Evolutionary conservation across 1,140 invertebrate species (phyloP).

Genomic region (Helicoverpa armigera): DNA sequence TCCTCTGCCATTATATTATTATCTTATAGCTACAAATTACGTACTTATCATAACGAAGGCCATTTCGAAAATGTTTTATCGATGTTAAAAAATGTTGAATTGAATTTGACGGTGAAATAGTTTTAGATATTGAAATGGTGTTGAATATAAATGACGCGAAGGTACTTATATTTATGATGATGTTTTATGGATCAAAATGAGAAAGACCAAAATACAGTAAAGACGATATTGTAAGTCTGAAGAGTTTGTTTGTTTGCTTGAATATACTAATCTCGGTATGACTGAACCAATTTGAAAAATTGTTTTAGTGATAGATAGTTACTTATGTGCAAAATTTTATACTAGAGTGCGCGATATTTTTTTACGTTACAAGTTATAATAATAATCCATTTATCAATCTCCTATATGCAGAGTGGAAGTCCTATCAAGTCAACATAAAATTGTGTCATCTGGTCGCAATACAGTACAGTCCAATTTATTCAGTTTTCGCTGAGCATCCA

Average conservation of each 20-base stretch:
- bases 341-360: too few relatives aligned
- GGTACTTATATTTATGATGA: too few relatives aligned
- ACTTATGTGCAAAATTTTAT: too few relatives aligned
- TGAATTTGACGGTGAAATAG: not conserved
- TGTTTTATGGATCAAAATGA: too few relatives aligned
- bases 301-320: too few relatives aligned
- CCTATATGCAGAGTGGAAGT: too few relatives aligned
- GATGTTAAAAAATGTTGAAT: slow-evolving; percentile 1
- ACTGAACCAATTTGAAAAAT: too few relatives aligned
- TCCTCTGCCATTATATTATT: slow-evolving; percentile 1
- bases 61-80: slow-evolving; percentile 21
- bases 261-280: too few relatives aligned
- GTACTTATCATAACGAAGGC: slow-evolving; percentile 10
- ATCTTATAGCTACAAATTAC: slow-evolving; percentile 10
- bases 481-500: slow-evolving; percentile 7
- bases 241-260: too few relatives aligned
- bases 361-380: too few relatives aligned
- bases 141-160: not conserved
- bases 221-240: too few relatives aligned
- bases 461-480: not conserved
- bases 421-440: not conserved
- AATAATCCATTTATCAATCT: not conserved
- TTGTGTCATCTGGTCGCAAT: not conserved
- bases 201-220: too few relatives aligned
- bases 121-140: not conserved